Evolutionary conservation across 2,113 vertebrate genomes (phyloP).

Genomic region (Himantopus leucocephalus): DNA sequence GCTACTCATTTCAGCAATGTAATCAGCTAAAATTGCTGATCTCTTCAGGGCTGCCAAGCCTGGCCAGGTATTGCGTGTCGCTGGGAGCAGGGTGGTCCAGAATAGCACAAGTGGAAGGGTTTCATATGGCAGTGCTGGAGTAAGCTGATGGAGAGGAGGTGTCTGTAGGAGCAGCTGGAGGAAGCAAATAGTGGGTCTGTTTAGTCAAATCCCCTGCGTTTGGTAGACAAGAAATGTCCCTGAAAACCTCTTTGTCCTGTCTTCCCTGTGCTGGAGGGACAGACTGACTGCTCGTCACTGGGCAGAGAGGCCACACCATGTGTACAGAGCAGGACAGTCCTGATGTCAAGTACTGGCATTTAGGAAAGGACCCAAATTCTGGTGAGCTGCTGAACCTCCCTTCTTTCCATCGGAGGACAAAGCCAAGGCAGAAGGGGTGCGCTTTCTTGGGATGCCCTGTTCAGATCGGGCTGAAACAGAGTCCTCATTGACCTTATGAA

Average conservation of each 20-base stretch:
- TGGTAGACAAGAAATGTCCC: neutral
- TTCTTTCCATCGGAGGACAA: neutral
- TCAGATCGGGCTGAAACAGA: neutral
- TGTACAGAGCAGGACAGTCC: neutral
- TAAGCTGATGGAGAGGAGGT: neutral
- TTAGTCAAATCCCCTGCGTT: neutral
- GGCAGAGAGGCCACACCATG: no score
- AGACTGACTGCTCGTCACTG: neutral
- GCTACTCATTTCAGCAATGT: neutral
- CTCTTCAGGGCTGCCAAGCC: neutral
- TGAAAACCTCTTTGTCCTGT: neutral
- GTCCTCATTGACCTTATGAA: rapidly evolving
- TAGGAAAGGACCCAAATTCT: neutral
- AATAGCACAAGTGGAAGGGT: neutral
- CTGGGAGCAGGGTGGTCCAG: neutral
- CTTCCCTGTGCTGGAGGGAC: neutral
- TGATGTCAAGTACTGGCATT: no score
- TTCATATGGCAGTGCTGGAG: neutral
- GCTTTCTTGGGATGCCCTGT: rapidly evolving
- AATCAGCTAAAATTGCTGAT: neutral
- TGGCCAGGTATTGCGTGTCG: rapidly evolving
- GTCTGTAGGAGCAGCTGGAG: neutral
- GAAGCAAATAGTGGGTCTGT: neutral
- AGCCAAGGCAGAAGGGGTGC: neutral
- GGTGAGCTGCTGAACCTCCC: no score